Conservation (phyloP, 2,797 vertebrate species). For the Acipenser oxyrinchus region DNA sequence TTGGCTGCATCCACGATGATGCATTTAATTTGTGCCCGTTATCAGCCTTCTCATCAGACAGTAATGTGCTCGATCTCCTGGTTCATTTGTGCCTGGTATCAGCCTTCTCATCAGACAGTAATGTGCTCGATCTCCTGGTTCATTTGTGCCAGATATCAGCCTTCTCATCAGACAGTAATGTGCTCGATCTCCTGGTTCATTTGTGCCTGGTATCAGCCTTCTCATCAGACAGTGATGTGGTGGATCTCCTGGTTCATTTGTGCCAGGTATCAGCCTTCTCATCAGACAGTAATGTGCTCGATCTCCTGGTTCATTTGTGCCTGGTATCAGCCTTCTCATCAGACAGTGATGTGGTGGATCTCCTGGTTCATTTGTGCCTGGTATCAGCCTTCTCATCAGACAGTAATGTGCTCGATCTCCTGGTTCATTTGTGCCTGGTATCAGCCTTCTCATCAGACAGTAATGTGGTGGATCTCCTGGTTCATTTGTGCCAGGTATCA, state of each 20-base stretch:
- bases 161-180: neutral
- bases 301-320: no score
- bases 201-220: no score
- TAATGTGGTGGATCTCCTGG: neutral
- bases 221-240: neutral
- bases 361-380: no score
- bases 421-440: no score
- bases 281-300: neutral
- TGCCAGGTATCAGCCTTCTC: no score
- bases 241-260: neutral
- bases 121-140: no score
- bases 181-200: neutral
- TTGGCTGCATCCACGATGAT: neutral
- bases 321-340: no score
- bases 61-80: neutral
- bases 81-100: neutral
- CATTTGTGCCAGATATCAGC: no score
- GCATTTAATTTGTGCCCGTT: constrained; percentile 1
- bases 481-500: no score
- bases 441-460: no score
- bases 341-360: neutral
- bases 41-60: neutral
- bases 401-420: neutral
- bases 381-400: no score
- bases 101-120: no score